Base-by-base conservation (phyloP, 2,113 vertebrate genomes). In the Microtus richardsoni region DNA sequence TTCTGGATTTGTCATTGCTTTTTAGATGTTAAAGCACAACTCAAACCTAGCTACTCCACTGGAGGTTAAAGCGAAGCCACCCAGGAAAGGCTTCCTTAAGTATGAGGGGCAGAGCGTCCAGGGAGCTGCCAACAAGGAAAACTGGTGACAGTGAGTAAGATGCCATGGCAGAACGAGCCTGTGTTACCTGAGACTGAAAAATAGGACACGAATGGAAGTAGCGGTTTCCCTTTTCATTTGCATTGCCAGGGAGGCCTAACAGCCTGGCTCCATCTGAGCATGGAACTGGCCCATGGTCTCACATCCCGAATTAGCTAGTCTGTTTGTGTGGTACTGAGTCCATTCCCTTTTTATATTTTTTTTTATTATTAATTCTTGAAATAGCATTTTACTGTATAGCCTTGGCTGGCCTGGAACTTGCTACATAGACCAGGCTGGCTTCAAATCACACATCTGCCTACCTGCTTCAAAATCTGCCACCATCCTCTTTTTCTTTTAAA, bases 11-110 rank as follows among this genome's bases (percentile, higher is more conserved):
- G 5, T 92, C 88, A 7, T 80, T 87, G 30, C 94, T 88, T 94
- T 93, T 73, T 89, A 99, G 98, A 98, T 99, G 80, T 92, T 99
- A 83, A 98, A 96, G 66, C 98, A 98, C 91, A 98, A 98, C 95
- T 94, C 94, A 94, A 98, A 98, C 17, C 39, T 4, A 80, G 94
- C 96, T 5, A 93, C 93, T 88, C 95, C 96, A 70, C 80, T 93
- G 87, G 21, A 92, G 71, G 85, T 96, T n/a, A 91, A 94, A 95
- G 91, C 58, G 2, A 49, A 91, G n/a, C 96, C 84, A 36, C 89
- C 49, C 22, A 92, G 97, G 73, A 91, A 87, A 89, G 84, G 66
- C 86, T 92, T 73, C 88, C 70, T 78, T 88, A 93, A 16, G 92
- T 74, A 47, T 8, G 91, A 93, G 91, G 96, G 74, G 39, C 28